Conservation (phyloP, 2,888 invertebrate species). For the Polymixis flavicincta region DNA sequence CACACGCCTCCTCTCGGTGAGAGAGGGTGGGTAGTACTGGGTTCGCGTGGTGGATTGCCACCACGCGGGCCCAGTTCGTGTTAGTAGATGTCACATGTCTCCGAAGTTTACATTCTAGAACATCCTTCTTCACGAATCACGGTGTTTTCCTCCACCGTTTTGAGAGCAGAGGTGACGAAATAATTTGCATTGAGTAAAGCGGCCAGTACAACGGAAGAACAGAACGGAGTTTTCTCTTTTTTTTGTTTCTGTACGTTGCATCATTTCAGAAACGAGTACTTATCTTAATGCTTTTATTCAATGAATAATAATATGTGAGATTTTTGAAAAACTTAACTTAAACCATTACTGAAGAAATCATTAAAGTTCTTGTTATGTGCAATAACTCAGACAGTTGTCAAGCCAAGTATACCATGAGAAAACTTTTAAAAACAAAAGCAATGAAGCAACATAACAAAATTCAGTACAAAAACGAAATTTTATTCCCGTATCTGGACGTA, state of each 20-base stretch:
- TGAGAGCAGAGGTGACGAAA: too few species aligned
- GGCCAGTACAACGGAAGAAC: background rate
- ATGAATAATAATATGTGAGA: background rate
- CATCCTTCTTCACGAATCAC: too few species aligned
- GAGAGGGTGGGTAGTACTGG: too few species aligned
- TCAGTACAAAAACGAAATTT: background rate
- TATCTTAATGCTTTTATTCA: background rate
- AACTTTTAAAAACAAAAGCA: slow-evolving; percentile 17
- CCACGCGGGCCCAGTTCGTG: too few species aligned
- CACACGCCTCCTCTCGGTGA: too few species aligned
- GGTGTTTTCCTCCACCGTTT: too few species aligned
- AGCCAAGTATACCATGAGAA: too few species aligned
- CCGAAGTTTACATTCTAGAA: too few species aligned
- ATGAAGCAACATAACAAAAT: slow-evolving; percentile 10
- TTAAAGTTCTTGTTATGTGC: background rate
- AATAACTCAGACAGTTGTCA: background rate
- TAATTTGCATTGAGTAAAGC: too few species aligned
- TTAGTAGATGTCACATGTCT: too few species aligned
- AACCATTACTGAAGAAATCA: background rate
- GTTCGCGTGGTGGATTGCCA: too few species aligned
- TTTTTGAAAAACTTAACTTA: background rate
- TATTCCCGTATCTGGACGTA: too few species aligned
- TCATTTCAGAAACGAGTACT: slow-evolving; percentile 2
- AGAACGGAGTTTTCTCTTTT: background rate
- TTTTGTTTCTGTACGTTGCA: slow-evolving; percentile 6